Evolutionary conservation across 2,888 invertebrate species (phyloP).

Genomic region (Marronus borbonicus): DNA sequence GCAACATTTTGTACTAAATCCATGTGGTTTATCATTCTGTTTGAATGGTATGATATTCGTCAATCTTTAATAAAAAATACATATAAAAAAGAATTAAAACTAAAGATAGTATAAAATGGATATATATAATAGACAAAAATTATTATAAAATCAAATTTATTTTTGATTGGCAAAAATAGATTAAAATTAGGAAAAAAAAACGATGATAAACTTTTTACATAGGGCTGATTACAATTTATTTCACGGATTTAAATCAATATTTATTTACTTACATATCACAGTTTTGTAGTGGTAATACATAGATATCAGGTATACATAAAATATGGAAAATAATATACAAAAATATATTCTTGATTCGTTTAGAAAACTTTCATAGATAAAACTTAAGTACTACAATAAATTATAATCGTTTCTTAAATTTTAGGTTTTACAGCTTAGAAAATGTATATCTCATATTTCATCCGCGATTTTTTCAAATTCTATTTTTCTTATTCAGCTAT

Average conservation of each 20-base stretch:
- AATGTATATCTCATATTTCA: slow-evolving; percentile 29
- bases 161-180: no score
- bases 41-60: no score
- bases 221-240: slow-evolving; percentile 1
- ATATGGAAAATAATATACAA: slow-evolving; percentile 45
- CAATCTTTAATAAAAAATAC: no score
- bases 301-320: slow-evolving; percentile 41
- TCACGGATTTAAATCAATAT: slow-evolving; percentile 38
- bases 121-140: no score
- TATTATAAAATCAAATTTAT: no score
- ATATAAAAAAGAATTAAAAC: no score
- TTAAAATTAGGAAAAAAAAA: no score
- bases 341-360: slow-evolving; percentile 45
- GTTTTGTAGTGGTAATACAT: slow-evolving; percentile 50
- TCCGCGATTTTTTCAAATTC: slow-evolving; percentile 17
- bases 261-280: slow-evolving; percentile 50
- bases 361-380: slow-evolving; percentile 30
- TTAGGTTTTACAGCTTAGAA: slow-evolving; percentile 35
- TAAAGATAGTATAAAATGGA: no score
- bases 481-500: slow-evolving; percentile 31
- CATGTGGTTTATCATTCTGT: no score
- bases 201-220: background rate
- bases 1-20: no score
- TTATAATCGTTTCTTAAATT: slow-evolving; percentile 27
- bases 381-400: slow-evolving; percentile 50